A percentile compares a stretch with the other conserved stretches of the same genome.
Conservation (phyloP, 2,113 vertebrate species). For the Tonatia bakeri region DNA sequence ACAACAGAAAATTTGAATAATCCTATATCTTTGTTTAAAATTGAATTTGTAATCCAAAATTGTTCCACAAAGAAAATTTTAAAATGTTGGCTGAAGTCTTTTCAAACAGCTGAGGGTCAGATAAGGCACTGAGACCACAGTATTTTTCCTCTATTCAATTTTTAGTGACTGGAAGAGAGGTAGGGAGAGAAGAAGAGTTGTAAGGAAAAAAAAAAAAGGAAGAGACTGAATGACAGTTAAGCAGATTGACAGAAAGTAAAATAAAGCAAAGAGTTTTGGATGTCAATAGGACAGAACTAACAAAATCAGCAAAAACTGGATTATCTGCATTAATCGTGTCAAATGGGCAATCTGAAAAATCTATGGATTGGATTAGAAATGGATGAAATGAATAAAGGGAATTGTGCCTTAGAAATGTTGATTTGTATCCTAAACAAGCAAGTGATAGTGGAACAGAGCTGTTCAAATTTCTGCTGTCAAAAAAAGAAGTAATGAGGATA, state of each 20-base stretch:
- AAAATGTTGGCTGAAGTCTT: not conserved
- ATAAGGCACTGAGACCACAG: not conserved
- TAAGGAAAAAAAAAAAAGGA: not conserved
- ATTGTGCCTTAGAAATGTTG: not conserved
- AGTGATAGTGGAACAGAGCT: not conserved
- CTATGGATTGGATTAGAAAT: not conserved
- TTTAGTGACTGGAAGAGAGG: not conserved
- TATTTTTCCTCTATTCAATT: not conserved
- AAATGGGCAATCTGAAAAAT: not conserved
- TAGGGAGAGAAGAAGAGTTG: not conserved
- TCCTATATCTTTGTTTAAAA: not conserved
- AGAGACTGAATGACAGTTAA: not conserved
- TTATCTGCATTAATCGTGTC: not conserved
- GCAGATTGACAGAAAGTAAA: not conserved
- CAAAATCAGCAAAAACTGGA: not conserved
- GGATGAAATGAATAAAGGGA: not conserved
- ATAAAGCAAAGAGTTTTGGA: not conserved
- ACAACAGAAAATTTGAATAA: not conserved
- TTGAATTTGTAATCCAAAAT: not conserved
- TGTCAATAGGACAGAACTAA: not conserved
- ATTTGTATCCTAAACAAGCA: not conserved
- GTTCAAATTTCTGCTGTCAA: not conserved
- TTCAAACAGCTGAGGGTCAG: not conserved
- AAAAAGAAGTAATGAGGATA: not conserved
- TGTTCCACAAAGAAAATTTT: not conserved